Evolutionary conservation across 2,888 invertebrate genomes (phyloP).

Genomic region (Incurvaria masculella): DNA sequence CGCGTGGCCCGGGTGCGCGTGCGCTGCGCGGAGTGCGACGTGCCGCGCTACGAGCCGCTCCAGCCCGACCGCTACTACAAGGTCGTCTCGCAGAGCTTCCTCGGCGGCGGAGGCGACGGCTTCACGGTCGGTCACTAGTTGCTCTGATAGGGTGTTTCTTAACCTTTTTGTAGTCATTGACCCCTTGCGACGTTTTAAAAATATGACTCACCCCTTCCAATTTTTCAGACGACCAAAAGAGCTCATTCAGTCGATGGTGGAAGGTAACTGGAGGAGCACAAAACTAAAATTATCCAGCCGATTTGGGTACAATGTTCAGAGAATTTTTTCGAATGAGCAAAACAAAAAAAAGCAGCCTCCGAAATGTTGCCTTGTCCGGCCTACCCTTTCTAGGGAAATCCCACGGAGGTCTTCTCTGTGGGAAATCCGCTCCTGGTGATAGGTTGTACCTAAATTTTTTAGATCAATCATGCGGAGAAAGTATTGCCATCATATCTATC

Average conservation of each 20-base stretch:
- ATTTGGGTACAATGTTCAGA: no score
- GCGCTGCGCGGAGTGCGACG: slow-evolving; percentile 59
- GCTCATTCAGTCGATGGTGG: slow-evolving; percentile 7
- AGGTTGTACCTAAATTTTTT: no score
- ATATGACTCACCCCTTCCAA: not conserved
- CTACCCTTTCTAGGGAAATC: no score
- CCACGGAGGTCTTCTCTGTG: no score
- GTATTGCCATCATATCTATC: no score
- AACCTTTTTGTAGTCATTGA: no score
- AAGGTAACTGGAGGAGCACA: slow-evolving; percentile 12
- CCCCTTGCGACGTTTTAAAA: slow-evolving; percentile 3
- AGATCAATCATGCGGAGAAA: no score
- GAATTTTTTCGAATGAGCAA: slow-evolving; percentile 3
- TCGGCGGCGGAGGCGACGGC: slow-evolving; percentile 66
- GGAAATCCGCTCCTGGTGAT: no score
- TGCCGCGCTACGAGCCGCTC: slow-evolving; percentile 61
- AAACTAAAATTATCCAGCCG: no score
- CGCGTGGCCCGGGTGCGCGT: slow-evolving; percentile 54
- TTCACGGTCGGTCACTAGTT: slow-evolving; percentile 49
- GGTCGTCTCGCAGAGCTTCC: slow-evolving; percentile 55
- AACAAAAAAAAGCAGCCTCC: slow-evolving; percentile 12
- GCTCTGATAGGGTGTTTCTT: slow-evolving; percentile 14
- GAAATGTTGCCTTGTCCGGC: no score
- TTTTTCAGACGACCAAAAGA: slow-evolving; percentile 6
- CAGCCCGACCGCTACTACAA: slow-evolving; percentile 54